Evolutionary conservation across 2,888 invertebrate species (phyloP), one percentile per base, ranked within the genome.

Genomic region (Dynastes hyllus): DNA sequence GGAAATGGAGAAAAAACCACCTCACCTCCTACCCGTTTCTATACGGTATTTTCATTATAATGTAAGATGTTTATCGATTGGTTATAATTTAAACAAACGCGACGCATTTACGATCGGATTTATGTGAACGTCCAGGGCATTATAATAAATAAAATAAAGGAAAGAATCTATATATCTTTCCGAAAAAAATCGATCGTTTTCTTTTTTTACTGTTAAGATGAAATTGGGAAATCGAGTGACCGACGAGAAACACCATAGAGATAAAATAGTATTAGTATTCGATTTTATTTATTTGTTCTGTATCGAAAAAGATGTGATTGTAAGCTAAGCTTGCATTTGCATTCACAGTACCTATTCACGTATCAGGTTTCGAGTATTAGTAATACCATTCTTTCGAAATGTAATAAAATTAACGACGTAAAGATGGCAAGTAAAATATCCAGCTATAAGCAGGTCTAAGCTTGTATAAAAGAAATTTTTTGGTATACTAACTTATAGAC

Each of bases 21-120:
- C 73, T 61, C 73, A 61, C 73, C 73, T 61, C 73, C 61, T 55
- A 75, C 61, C 73, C 73, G 45, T 40, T 29, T 13, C 8, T 75
- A 37, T 37, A 61, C 61, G 69, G 73, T 75, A 75, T 75, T 75
- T 75, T 75, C 45, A 50, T 75, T 75, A 75, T 61, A 55, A 75
- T 75, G 73, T 75, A 61, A 75, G 73, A 75, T 75, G 73, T 75
- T 75, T 75, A 75, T 75, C 73, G 61, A 75, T 63, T 63, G 73
- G 73, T 45, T 61, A 75, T 75, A 75, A 75, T 75, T 75, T 75
- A 75, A 75, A 75, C 73, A 75, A 75, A 75, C n/a, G 73, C 61
- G 73, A 75, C 73, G 73, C 73, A 13, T 75, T 75, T 75, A 75
- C 73, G 73, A 63, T 37, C 73, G 73, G 61, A 61, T 75, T 75